A percentile compares a stretch with the other conserved stretches of the same genome.
Evolutionary conservation across 2,888 invertebrate species (phyloP).

Genomic region (Tenthredo notha): DNA sequence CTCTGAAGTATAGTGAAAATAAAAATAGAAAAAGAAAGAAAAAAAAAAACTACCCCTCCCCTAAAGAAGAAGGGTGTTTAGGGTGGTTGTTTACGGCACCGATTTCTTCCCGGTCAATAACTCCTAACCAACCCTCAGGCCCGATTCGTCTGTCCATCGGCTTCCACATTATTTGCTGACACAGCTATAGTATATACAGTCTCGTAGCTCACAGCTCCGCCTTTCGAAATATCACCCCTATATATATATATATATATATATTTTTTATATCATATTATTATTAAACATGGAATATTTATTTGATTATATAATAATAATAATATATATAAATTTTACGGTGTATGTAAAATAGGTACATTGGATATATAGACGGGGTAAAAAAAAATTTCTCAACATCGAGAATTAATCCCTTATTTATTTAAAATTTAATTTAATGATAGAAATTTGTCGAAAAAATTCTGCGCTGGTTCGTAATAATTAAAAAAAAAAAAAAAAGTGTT

Average conservation of each 20-base stretch:
- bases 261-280: background rate
- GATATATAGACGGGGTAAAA: no score
- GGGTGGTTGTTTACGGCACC: slow-evolving; percentile 74
- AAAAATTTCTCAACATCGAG: no score
- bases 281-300: background rate
- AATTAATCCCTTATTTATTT: no score
- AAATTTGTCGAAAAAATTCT: background rate
- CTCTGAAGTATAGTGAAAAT: slow-evolving; percentile 3
- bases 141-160: slow-evolving; percentile 51
- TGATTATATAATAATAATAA: no score
- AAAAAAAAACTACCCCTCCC: slow-evolving; percentile 49
- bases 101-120: slow-evolving; percentile 58
- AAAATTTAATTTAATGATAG: no score
- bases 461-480: background rate
- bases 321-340: no score
- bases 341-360: no score
- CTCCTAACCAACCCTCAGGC: slow-evolving; percentile 49
- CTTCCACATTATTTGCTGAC: slow-evolving; percentile 54
- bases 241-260: background rate
- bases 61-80: slow-evolving; percentile 67
- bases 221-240: background rate
- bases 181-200: slow-evolving; percentile 13
- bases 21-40: slow-evolving; percentile 48
- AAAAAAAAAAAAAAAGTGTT: no score
- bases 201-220: background rate